Percentiles rank a stretch among this genome's conserved stretches.
These are phyloP conservation scores for Dunckerocampus dactyliophorus DNA, from an alignment of 2,113 vertebrate species.

Conservation along the genomic window DNA sequence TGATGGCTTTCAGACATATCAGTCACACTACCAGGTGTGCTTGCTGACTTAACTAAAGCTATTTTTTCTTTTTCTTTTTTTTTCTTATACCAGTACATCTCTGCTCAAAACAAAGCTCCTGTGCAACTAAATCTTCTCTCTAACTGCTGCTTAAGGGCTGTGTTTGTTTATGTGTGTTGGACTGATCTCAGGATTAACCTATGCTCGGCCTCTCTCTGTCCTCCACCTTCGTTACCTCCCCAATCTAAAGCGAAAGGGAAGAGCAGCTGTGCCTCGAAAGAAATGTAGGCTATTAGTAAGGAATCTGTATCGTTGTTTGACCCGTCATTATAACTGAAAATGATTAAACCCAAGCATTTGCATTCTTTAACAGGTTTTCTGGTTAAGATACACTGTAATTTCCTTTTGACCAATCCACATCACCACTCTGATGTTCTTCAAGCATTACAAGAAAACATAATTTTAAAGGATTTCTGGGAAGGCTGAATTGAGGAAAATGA, in stretches of 20 bases:
- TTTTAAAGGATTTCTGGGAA: neutral
- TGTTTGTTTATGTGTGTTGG: slow-evolving; percentile 17
- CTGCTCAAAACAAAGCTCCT: slow-evolving; percentile 6
- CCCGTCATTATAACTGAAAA: neutral
- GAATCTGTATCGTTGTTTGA: neutral
- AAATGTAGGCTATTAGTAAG: neutral
- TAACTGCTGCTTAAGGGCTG: slow-evolving; percentile 37
- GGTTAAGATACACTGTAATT: neutral
- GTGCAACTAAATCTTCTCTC: slow-evolving; percentile 21
- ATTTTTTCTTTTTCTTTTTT: neutral
- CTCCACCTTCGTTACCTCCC: slow-evolving; percentile 16
- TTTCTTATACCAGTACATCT: neutral
- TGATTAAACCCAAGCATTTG: neutral
- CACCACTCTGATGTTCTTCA: neutral
- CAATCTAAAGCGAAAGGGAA: slow-evolving; percentile 14
- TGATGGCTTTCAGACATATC: neutral
- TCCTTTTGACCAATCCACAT: neutral
- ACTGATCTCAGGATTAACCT: slow-evolving; percentile 55
- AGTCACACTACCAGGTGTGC: neutral
- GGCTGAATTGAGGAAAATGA: neutral
- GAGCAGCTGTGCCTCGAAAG: slow-evolving; percentile 7
- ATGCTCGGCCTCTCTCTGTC: slow-evolving; percentile 28
- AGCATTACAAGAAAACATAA: neutral
- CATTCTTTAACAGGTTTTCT: neutral
- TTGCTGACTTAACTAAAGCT: neutral